A percentile compares a stretch with the other conserved stretches of the same genome.
Evolutionary conservation across 2,797 vertebrate species (phyloP).

Genomic region (Amblyraja radiata): DNA sequence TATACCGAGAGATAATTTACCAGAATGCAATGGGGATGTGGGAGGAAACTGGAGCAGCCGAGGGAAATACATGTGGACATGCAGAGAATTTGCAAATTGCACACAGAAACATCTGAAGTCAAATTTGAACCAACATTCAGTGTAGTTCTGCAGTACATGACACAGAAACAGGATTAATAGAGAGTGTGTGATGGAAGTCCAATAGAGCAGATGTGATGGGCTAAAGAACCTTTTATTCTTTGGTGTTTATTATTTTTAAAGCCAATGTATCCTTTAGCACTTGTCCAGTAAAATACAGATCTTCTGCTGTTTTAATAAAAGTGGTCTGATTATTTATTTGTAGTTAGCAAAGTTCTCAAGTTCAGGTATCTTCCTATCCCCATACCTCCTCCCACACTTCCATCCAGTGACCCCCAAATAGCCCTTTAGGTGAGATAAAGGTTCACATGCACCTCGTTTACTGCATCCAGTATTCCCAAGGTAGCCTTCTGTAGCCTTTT

Average conservation of each 20-base stretch:
- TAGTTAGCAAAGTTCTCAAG: not conserved
- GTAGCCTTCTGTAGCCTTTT: too few species aligned
- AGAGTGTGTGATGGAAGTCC: not conserved
- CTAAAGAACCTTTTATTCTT: not conserved
- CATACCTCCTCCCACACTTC: too few species aligned
- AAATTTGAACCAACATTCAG: not conserved
- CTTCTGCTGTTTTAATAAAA: not conserved
- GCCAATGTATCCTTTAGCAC: not conserved
- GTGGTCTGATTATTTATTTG: not conserved
- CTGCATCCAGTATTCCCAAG: too few species aligned
- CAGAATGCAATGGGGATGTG: too few species aligned
- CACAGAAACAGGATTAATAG: not conserved
- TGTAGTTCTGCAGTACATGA: not conserved
- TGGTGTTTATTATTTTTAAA: not conserved
- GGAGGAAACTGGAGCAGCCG: too few species aligned
- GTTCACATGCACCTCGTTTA: too few species aligned
- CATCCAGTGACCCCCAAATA: too few species aligned
- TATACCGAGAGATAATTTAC: too few species aligned
- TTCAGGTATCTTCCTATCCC: not conserved
- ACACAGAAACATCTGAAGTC: too few species aligned
- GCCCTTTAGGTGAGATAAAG: too few species aligned
- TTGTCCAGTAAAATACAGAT: not conserved
- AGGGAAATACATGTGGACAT: too few species aligned
- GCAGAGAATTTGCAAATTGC: too few species aligned
- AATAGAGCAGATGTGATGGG: not conserved